Evolutionary conservation across 2,797 vertebrate species (phyloP).

Genomic region (Columba guinea): DNA sequence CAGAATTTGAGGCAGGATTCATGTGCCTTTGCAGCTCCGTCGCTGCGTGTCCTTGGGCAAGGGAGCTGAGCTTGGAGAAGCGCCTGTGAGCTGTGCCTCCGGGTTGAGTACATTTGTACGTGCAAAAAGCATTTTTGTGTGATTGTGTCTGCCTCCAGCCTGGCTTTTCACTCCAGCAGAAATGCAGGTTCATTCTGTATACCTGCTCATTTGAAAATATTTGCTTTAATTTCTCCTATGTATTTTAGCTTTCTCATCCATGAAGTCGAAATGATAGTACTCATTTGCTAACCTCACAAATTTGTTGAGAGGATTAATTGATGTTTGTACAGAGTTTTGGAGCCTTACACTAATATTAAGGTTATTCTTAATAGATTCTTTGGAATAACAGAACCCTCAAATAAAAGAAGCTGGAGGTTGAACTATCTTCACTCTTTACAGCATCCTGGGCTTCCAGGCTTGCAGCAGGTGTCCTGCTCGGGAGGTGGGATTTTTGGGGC

Average conservation of each 20-base stretch:
- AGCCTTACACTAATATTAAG: constrained; percentile 15
- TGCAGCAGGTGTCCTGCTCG: background rate
- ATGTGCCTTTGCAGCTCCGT: background rate
- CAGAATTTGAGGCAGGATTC: background rate
- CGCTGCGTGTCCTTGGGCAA: background rate
- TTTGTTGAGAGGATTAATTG: constrained; percentile 26
- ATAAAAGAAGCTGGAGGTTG: background rate
- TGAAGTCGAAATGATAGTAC: background rate
- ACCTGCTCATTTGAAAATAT: background rate
- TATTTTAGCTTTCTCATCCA: constrained; percentile 3
- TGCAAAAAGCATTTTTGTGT: background rate
- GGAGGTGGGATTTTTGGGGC: background rate
- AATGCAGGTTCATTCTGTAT: background rate
- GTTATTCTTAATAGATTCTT: background rate
- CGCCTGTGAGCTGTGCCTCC: background rate
- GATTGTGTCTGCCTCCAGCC: background rate
- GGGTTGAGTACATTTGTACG: background rate
- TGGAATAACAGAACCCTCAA: background rate
- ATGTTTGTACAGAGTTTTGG: constrained; percentile 16
- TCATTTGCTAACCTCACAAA: background rate
- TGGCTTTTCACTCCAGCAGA: background rate
- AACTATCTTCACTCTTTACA: background rate
- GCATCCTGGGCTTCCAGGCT: background rate
- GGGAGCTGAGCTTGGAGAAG: background rate
- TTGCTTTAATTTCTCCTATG: background rate